These are phyloP conservation scores for Meleagris gallopavo DNA, from an alignment of 2,113 vertebrate genomes.

Conservation along the genomic window DNA sequence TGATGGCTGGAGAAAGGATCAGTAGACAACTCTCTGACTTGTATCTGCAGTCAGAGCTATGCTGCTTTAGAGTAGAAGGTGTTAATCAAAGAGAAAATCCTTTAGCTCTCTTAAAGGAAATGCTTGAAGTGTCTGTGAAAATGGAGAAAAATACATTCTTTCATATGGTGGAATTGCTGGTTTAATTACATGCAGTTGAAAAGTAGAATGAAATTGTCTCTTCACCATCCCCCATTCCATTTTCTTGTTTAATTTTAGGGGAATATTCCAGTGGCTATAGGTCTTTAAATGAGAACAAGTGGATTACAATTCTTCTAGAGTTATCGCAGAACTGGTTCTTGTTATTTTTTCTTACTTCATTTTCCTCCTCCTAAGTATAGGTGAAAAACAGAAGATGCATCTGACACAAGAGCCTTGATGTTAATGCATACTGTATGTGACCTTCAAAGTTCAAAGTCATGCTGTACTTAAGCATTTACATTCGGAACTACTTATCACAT, in stretches of 20 bases:
- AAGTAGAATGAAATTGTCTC: not conserved
- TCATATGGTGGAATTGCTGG: not conserved
- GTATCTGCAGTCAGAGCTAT: not conserved
- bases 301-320: constrained; percentile 10
- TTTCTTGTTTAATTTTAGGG: not conserved
- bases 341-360: not conserved
- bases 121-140: constrained; percentile 30
- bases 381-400: constrained; percentile 33
- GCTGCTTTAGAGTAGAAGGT: not conserved
- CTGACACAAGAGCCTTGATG: constrained; percentile 9
- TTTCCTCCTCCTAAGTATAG: not conserved
- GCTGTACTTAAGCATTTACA: constrained; percentile 9
- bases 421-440: constrained; percentile 40
- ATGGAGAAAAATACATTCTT: not conserved
- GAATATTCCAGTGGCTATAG: not conserved
- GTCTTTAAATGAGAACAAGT: not conserved
- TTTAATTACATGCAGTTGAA: not conserved
- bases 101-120: not conserved
- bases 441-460: constrained; percentile 71
- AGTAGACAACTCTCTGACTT: not conserved
- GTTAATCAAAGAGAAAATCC: constrained; percentile 19
- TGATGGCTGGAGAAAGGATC: not conserved
- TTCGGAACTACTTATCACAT: not conserved
- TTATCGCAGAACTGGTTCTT: constrained; percentile 8
- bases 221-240: not conserved